Percentiles rank a stretch among this genome's conserved stretches.
These are phyloP conservation scores for Cephus pulcher DNA, from an alignment of 2,888 invertebrate genomes.

Conservation along the genomic window DNA sequence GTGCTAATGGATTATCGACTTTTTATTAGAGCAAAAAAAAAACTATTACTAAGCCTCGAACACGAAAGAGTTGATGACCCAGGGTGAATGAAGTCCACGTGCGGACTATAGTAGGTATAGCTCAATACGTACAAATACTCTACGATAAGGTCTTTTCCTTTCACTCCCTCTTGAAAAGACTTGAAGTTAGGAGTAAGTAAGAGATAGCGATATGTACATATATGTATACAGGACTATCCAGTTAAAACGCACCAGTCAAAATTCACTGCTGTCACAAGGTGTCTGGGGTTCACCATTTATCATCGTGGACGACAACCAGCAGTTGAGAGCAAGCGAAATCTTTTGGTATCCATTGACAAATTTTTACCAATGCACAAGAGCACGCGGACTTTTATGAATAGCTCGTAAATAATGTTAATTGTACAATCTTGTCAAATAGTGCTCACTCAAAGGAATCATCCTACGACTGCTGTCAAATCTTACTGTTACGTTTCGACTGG, in stretches of 20 bases:
- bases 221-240: neutral
- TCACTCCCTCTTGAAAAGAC: neutral
- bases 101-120: neutral
- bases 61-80: neutral
- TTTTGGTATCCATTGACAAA: neutral
- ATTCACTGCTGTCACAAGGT: neutral
- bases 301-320: neutral
- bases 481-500: neutral
- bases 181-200: neutral
- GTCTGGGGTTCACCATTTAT: neutral
- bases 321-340: neutral
- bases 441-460: neutral
- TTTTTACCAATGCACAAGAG: neutral
- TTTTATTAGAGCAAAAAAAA: neutral
- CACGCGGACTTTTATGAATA: neutral
- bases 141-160: neutral
- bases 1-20: neutral
- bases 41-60: neutral
- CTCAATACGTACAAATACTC: neutral
- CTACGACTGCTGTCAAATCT: neutral
- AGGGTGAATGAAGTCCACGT: slow-evolving; percentile 1
- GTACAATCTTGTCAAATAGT: neutral
- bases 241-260: neutral
- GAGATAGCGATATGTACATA: neutral
- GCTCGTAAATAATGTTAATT: neutral